Base-by-base conservation (phyloP, 2,888 invertebrate genomes). In the Candidula unifasciata region DNA sequence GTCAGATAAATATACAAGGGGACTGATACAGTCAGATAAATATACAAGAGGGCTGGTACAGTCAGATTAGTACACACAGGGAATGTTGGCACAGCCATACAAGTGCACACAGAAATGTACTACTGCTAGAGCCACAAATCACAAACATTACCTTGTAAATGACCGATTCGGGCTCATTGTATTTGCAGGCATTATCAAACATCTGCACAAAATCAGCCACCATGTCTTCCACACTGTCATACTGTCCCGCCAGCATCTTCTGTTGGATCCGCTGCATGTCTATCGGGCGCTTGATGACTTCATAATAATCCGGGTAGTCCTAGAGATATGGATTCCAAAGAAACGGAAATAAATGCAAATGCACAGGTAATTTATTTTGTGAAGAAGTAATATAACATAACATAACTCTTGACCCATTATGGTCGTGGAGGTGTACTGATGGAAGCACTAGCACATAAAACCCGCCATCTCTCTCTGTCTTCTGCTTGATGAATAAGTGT, bases 251-350 rank as follows among this genome's bases (percentile, higher is more conserved):
- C 93, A 96, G 96, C 87, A 99, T 97, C 94, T 97, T 97, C 87
- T 96, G 96, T 0, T 98, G 98, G 84, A 99, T 97, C 80, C 96
- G 96, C 94, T 97, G 97, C 92, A 99, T 94, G 94, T 99, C 99
- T 86, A 99, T 97, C 0, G 99, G 99, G 88, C 96, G 96, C 88
- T 97, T 97, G 85, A 99, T 98, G 0, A 99, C 96, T 90, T 97
- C 97, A 93, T 97, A 99, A 94, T 99, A 99, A 91, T 98, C 97
- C 0, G 99, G 99, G 94, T 99, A 99, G 82, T 97, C 96, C 94
- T 96, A 30, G 66, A 64, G 24, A 52, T 37, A 71, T 71, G 73
- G 16, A 21, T 74, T 27, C n/a, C n/a, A 73, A n/a, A 52, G 44
- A 73, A 27, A n/a, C n/a, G 13, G 3, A 3, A 44, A 10, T n/a